phyloP scores from a whole-genome alignment of 2,888 invertebrate species.

The Xylocampa areola region DNA sequence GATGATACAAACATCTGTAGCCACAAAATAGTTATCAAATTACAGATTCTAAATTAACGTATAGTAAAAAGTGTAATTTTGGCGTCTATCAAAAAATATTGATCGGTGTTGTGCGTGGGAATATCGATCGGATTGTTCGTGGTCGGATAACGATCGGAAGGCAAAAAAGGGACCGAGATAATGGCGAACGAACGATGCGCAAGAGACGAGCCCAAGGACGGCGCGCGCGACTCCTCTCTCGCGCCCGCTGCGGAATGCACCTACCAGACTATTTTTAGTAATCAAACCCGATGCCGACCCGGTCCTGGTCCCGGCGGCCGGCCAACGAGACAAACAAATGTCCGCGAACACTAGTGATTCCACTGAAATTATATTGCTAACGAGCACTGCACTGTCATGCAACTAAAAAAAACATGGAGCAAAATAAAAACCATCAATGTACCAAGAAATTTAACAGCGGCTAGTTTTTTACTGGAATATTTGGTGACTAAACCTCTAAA shows the following conservation, averaged over 20 bases:
- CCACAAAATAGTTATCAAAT: conserved; percentile 67
- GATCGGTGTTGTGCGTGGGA: conserved; percentile 83
- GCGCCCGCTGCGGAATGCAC: conserved; percentile 76
- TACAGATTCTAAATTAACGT: conserved; percentile 72
- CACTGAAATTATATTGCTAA: conserved; percentile 65
- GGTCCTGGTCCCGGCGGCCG: conserved; percentile 59
- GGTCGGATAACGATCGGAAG: conserved; percentile 86
- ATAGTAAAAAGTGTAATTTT: conserved; percentile 81
- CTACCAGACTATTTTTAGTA: conserved; percentile 85
- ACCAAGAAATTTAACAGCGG: conserved; percentile 31
- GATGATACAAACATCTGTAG: conserved; percentile 62
- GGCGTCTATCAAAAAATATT: conserved; percentile 76
- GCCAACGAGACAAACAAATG: conserved; percentile 71
- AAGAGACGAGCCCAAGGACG: conserved; percentile 80
- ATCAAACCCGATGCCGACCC: conserved; percentile 80
- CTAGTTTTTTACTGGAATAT: conserved; percentile 37
- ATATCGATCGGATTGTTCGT: conserved; percentile 82
- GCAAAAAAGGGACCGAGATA: conserved; percentile 88
- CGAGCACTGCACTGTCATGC: conserved; percentile 57
- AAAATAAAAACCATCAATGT: conserved; percentile 40
- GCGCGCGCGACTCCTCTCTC: conserved; percentile 66
- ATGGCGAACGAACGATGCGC: conserved; percentile 75
- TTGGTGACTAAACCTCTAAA: conserved; percentile 44
- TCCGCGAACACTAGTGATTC: conserved; percentile 70
- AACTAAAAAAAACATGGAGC: conserved; percentile 58